Conservation (phyloP, 2,113 vertebrate genomes). For the Peromyscus polionotus region DNA sequence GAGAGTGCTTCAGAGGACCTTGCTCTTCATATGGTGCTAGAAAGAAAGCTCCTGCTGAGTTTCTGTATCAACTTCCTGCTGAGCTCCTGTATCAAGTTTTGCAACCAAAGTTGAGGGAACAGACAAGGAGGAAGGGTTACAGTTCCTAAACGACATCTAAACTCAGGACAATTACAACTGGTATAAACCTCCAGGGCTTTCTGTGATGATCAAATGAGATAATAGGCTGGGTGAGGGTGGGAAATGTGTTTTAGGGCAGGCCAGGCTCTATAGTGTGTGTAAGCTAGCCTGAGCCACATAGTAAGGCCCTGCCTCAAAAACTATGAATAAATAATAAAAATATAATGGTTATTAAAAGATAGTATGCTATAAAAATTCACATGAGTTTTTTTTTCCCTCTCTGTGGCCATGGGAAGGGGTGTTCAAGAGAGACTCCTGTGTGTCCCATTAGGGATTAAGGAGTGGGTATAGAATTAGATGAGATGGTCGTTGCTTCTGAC, state of each 20-base stretch:
- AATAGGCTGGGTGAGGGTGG: neutral
- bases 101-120: constrained; percentile 42
- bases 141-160: constrained; percentile 57
- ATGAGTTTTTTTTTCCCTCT: neutral
- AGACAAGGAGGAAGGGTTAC: constrained; percentile 50
- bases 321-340: neutral
- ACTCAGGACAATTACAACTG: neutral
- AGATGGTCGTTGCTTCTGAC: neutral
- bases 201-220: constrained; percentile 28
- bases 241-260: neutral
- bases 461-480: neutral
- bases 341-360: neutral
- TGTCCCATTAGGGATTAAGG: neutral
- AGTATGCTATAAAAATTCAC: neutral
- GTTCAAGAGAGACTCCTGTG: neutral
- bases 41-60: constrained; percentile 63
- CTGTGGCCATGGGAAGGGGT: neutral
- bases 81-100: constrained; percentile 59
- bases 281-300: neutral
- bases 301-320: neutral
- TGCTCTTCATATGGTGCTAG: constrained; percentile 31
- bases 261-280: too few species aligned
- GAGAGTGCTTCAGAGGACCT: constrained; percentile 51
- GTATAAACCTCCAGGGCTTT: constrained; percentile 39
- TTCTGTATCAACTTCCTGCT: constrained; percentile 65